A percentile compares a stretch with the other conserved stretches of the same genome.
Conservation (phyloP, 2,113 vertebrate species). For the Lepus americanus region DNA sequence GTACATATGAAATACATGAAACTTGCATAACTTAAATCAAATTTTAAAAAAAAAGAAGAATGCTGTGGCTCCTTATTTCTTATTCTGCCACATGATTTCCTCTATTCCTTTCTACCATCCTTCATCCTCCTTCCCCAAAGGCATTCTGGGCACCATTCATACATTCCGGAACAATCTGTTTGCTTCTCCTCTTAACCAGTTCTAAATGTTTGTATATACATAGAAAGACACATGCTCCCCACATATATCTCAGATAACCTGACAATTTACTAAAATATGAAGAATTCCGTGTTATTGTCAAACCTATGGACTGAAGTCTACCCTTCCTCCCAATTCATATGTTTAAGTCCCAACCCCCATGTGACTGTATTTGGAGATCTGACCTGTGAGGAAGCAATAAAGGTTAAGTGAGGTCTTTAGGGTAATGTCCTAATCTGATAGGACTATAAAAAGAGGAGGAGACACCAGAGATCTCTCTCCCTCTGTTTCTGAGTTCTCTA, state of each 20-base stretch:
- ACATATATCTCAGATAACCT: not conserved
- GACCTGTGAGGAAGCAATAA: not conserved
- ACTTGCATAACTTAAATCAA: too few relatives aligned
- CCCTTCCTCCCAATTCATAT: not conserved
- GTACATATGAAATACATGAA: too few relatives aligned
- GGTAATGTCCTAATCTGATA: not conserved
- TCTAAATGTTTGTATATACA: constrained; percentile 9
- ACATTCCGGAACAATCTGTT: constrained; percentile 20
- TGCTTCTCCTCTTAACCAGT: not conserved
- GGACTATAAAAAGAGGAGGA: constrained; percentile 50
- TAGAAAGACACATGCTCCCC: not conserved
- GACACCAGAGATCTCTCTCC: not conserved
- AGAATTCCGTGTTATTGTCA: constrained; percentile 41
- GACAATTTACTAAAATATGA: constrained; percentile 60
- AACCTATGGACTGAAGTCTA: not conserved
- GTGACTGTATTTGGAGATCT: constrained; percentile 33
- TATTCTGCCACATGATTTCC: not conserved
- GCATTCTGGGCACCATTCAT: not conserved
- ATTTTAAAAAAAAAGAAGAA: too few relatives aligned
- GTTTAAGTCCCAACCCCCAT: not conserved
- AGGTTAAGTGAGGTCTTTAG: constrained; percentile 14
- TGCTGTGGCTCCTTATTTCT: not conserved
- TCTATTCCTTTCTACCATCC: not conserved
- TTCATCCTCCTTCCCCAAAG: not conserved
- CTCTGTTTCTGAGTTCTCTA: not conserved